Evolutionary conservation across 2,113 vertebrate genomes (phyloP), one percentile per base, ranked within the genome.

Genomic region (Dendropsophus ebraccatus): DNA sequence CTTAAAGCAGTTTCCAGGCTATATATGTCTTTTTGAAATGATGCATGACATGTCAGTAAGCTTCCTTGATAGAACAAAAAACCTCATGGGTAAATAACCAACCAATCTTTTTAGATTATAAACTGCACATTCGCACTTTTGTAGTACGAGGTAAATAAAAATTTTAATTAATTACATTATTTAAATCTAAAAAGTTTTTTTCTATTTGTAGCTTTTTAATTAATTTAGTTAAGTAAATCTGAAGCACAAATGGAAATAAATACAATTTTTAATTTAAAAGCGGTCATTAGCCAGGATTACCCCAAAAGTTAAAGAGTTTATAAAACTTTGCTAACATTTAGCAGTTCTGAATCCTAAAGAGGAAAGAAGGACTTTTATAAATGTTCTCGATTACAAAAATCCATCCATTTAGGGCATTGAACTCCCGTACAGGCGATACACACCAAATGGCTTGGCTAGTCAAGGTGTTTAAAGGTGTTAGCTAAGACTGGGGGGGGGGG

Each of bases 1-100:
- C 96, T 97, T 91, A 89, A 91, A 97, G 96, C 93, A 93, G 88
- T 93, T 92, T 90, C 92, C 90, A 94, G 93, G 96, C 94, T 91
- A 93, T 94, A 93, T 94, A 92, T 94, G 94, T 94, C 93, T 92
- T 95, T 96, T 94, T 95, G 93, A 96, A 97, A 97, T 96, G 92
- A 94, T 95, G 95, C 94, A 96, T 97, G 94, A 96, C 94, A 95
- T 95, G 93, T 86, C 91, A 90, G 88, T 91, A 92, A 91, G 88
- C 90, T 89, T 89, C 87, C 67, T 65, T 90, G 91, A 91, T 92
- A 90, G 75, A 90, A 88, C 88, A 86, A 67, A 89, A 87, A 60
- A 74, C 91, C 91, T 91, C 91, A 83, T 67, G 90, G 89, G 91
- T 84, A 83, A 88, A 87, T 83, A 92, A 90, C 83, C 86, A 92